A percentile compares a stretch with the other conserved stretches of the same genome.
These are phyloP conservation scores for Alosa sapidissima DNA, from an alignment of 2,797 vertebrate genomes.

Conservation along the genomic window DNA sequence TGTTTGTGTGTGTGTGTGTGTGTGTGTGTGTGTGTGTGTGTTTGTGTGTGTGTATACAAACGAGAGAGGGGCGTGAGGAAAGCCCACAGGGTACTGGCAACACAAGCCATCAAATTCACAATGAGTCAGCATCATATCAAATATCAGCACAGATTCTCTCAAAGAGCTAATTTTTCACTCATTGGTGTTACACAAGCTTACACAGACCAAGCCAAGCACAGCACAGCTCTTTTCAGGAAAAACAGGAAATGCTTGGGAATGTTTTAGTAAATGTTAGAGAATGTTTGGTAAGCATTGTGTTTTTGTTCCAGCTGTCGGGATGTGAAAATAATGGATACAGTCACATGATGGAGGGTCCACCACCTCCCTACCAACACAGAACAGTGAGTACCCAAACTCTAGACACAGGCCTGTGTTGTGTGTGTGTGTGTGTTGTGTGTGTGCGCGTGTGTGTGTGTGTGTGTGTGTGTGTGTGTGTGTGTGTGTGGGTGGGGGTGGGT, in stretches of 20 bases:
- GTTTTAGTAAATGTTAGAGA: neutral
- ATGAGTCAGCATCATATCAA: too few relatives aligned
- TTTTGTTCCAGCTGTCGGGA: conserved; percentile 64
- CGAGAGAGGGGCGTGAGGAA: too few relatives aligned
- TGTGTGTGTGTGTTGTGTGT: neutral
- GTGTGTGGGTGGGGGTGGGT: neutral
- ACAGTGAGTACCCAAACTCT: conserved; percentile 66
- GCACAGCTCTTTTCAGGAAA: too few relatives aligned
- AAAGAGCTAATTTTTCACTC: too few relatives aligned
- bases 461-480: conserved; percentile 9
- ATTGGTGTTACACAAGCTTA: neutral
- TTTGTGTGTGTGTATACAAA: too few relatives aligned
- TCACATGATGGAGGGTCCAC: conserved; percentile 73
- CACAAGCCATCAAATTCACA: too few relatives aligned
- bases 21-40: too few relatives aligned
- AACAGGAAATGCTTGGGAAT: neutral
- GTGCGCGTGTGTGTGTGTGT: neutral
- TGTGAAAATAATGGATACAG: conserved; percentile 84
- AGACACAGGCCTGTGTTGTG: neutral
- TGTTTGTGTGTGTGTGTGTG: too few relatives aligned
- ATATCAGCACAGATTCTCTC: too few relatives aligned
- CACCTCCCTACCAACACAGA: conserved; percentile 69
- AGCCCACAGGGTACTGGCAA: too few relatives aligned
- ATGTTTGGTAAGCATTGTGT: conserved; percentile 18
- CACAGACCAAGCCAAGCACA: neutral